These are phyloP conservation scores for Brenthis daphne DNA, from an alignment of 2,888 invertebrate species.

Conservation along the genomic window DNA sequence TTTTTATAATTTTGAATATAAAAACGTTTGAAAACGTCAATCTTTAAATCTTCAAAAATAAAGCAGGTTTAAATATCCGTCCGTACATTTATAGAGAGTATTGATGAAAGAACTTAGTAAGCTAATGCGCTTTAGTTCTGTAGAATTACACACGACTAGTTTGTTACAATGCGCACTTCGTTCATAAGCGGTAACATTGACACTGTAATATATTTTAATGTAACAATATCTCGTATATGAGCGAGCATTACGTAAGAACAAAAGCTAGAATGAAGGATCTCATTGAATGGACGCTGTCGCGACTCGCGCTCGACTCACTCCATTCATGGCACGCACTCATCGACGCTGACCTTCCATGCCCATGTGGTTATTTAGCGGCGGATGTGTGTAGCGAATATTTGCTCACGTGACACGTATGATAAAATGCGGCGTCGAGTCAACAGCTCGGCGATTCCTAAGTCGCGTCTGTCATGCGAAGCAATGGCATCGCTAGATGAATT, in stretches of 20 bases:
- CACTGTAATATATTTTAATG: conserved; percentile 28
- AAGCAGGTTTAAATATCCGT: neutral
- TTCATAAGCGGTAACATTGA: conserved; percentile 20
- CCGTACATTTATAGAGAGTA: conserved; percentile 7
- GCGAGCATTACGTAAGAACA: conserved; percentile 59
- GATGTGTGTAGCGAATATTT: conserved; percentile 47
- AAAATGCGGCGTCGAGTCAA: conserved; percentile 17
- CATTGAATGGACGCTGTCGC: conserved; percentile 60
- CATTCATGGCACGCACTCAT: conserved; percentile 65
- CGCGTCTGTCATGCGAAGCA: conserved; percentile 44
- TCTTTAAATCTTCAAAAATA: conserved; percentile 15
- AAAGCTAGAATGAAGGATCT: conserved; percentile 63
- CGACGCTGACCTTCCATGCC: conserved; percentile 46
- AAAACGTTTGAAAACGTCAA: no score
- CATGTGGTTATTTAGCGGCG: conserved; percentile 54
- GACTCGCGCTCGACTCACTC: conserved; percentile 52
- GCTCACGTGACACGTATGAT: conserved; percentile 22
- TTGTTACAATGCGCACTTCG: neutral
- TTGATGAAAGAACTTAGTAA: conserved; percentile 7
- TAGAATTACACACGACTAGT: neutral
- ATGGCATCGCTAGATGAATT: conserved; percentile 52
- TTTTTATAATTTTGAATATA: no score
- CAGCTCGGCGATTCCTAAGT: conserved; percentile 26
- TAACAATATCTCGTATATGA: conserved; percentile 46
- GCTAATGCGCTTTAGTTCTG: conserved; percentile 3